Percentiles rank a stretch among this genome's conserved stretches.
These are phyloP conservation scores for Macquaria australasica DNA, from an alignment of 2,113 vertebrate genomes.

Conservation along the genomic window DNA sequence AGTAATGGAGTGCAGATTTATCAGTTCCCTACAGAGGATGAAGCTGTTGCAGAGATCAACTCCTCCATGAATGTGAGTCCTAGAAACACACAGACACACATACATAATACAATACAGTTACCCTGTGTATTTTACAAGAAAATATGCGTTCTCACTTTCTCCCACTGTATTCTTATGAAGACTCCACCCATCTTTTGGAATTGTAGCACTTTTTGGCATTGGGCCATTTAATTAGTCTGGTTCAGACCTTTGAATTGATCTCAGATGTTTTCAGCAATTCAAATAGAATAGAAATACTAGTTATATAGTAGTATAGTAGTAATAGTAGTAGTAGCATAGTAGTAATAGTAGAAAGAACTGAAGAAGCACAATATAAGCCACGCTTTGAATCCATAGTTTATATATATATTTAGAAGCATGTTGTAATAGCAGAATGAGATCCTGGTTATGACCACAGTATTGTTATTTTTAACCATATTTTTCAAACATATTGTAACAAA, in stretches of 20 bases:
- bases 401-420: too few relatives aligned
- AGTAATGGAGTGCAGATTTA: conserved; percentile 98
- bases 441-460: too few relatives aligned
- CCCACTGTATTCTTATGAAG: not conserved
- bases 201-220: not conserved
- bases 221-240: not conserved
- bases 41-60: conserved; percentile 95
- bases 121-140: not conserved
- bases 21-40: conserved; percentile 96
- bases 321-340: not conserved
- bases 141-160: not conserved
- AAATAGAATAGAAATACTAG: not conserved
- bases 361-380: too few relatives aligned
- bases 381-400: too few relatives aligned
- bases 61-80: conserved; percentile 96
- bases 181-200: not conserved
- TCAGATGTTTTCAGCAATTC: not conserved
- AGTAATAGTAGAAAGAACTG: too few relatives aligned
- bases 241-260: not conserved
- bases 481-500: not conserved
- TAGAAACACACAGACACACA: not conserved
- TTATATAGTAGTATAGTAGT: not conserved
- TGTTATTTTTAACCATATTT: not conserved
- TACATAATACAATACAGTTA: not conserved
- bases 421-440: too few relatives aligned